Percentiles rank a stretch among this genome's conserved stretches.
Evolutionary conservation across 2,113 vertebrate species (phyloP).

Genomic region (Poeciliopsis turrubarensis): DNA sequence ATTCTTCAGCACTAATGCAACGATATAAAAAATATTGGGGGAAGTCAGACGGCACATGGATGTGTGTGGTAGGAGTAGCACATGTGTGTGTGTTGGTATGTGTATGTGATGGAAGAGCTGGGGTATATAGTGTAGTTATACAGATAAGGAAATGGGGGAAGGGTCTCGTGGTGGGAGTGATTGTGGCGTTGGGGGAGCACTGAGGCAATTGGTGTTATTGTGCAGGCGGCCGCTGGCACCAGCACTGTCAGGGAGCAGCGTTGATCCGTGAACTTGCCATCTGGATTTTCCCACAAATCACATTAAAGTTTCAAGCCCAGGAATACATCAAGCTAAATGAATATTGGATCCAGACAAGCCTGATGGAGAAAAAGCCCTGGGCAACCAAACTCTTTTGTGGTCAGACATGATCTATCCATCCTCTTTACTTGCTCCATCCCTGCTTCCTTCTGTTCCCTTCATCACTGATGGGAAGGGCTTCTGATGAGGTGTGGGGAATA

Average conservation of each 20-base stretch:
- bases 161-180: too few species aligned
- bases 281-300: constrained; percentile 85
- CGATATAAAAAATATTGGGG: constrained; percentile 30
- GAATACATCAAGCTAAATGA: constrained; percentile 86
- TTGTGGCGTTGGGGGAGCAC: constrained; percentile 20
- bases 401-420: constrained; percentile 74
- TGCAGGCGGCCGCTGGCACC: constrained; percentile 79
- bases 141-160: constrained; percentile 5
- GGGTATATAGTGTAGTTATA: constrained; percentile 37
- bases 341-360: constrained; percentile 79
- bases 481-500: constrained; percentile 37
- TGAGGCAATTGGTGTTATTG: constrained; percentile 73
- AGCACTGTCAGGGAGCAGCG: constrained; percentile 77
- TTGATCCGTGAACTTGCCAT: constrained; percentile 84
- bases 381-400: constrained; percentile 73
- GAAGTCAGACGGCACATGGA: constrained; percentile 51
- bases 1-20: constrained; percentile 16
- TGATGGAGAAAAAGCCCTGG: constrained; percentile 71
- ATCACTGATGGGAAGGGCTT: constrained; percentile 39
- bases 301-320: constrained; percentile 84
- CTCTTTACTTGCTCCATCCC: constrained; percentile 45
- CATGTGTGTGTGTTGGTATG: background rate
- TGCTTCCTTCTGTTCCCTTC: constrained; percentile 49
- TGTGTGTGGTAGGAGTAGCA: constrained; percentile 40
- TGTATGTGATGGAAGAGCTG: constrained; percentile 27